A percentile compares a stretch with the other conserved stretches of the same genome.
Evolutionary conservation across 2,797 vertebrate genomes (phyloP).

Genomic region (Oreochromis mossambicus): DNA sequence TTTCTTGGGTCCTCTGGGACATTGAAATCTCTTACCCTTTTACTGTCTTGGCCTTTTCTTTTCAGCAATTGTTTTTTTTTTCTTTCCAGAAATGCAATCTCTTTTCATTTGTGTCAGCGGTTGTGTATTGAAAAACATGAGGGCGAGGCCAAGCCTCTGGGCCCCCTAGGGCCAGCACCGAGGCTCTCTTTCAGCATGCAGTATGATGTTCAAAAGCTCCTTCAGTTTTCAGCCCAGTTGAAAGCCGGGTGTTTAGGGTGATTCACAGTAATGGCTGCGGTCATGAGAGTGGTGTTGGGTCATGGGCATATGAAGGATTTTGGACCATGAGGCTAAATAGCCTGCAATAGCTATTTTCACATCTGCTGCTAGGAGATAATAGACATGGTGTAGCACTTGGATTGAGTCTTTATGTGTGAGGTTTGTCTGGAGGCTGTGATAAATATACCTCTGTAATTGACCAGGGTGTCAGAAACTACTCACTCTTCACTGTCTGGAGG

Average conservation of each 20-base stretch:
- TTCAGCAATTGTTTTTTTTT: conserved; percentile 1
- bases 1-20: conserved; percentile 34
- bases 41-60: conserved; percentile 25
- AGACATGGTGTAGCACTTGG: too few relatives aligned
- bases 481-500: conserved; percentile 45
- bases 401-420: conserved; percentile 12
- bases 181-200: conserved; percentile 38
- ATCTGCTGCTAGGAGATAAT: conserved; percentile 45
- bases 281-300: conserved; percentile 16
- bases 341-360: conserved; percentile 24
- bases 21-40: conserved; percentile 30
- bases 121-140: conserved; percentile 68
- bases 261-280: conserved; percentile 46
- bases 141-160: conserved; percentile 30
- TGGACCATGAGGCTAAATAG: conserved; percentile 14
- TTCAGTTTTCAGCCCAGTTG: conserved; percentile 39
- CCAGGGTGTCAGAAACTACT: conserved; percentile 50
- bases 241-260: conserved; percentile 56
- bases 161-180: conserved; percentile 34
- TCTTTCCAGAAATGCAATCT: conserved; percentile 34
- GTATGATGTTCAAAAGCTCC: conserved; percentile 57
- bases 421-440: conserved; percentile 44
- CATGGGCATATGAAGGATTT: background rate
- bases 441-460: conserved; percentile 55
- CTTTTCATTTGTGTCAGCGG: conserved; percentile 56